Evolutionary conservation across 2,797 vertebrate species (phyloP), one percentile per base, ranked within the genome.

Genomic region (Syndactyla subalaris): DNA sequence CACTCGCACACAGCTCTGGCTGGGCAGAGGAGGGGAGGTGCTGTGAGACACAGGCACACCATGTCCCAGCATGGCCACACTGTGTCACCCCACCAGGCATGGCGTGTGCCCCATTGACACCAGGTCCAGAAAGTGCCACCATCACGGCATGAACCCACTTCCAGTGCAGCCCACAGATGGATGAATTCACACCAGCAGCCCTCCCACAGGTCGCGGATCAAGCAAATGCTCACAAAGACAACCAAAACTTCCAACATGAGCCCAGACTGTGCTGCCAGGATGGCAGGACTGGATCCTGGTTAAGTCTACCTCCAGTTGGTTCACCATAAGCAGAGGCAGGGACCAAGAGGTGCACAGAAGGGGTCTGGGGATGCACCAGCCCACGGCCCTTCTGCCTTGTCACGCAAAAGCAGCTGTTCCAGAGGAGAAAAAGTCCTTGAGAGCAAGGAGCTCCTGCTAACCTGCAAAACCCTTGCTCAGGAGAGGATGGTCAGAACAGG

Each of bases 211-310:
- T 14, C 12, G 0, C 3, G 29, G 21, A 93, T 58, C 68, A 74
- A 1, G 1, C 24, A 63, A 74, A 67, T 1, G 0, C 39, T 46
- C 22, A 2, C 34, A n/a, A 45, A 57, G 32, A 48, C 73, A 65
- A 72, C 5, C 6, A 48, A 66, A 91, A 67, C 32, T 41, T 58
- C 52, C 34, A 23, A 9, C 3, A 1, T 5, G 38, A 81, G 48
- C 5, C 30, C 13, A 0, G 0, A 48, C 3, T 1, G 0, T 0
- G 0, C n/a, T 58, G 59, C 43, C 62, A 75, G 54, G 54, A 43
- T 1, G 5, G 65, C 57, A 92, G 58, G 14, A 39, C 21, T 2
- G 0, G 21, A 70, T 68, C 27, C 2, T 3, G 18, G 49, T 7
- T 6, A 3, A 7, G 6, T 70, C 65, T 75, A 39, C 12, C n/a